Evolutionary conservation across 1,140 invertebrate genomes (phyloP).

Genomic region (Drosophila cardini): DNA sequence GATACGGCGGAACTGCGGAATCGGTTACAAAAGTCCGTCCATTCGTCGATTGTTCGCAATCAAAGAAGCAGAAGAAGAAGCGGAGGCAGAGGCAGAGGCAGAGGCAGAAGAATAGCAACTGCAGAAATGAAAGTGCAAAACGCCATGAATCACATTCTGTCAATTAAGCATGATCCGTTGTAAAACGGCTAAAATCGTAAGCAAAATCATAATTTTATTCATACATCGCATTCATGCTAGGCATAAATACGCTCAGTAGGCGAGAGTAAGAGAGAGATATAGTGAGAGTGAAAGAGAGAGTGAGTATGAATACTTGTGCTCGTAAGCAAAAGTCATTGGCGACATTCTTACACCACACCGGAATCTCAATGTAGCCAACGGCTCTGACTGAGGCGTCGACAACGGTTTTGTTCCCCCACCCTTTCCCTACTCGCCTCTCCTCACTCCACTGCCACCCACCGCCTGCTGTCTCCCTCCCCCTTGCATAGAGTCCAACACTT

Average conservation of each 20-base stretch:
- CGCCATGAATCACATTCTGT: constrained; percentile 82
- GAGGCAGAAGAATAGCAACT: constrained; percentile 4
- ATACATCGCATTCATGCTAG: constrained; percentile 3
- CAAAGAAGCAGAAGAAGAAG: constrained; percentile 12
- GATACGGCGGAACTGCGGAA: constrained; percentile 44
- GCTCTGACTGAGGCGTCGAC: constrained; percentile 79
- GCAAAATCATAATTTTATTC: constrained; percentile 55
- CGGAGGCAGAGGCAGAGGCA: constrained; percentile 43
- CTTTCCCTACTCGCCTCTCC: not conserved
- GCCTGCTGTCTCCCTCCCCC: constrained; percentile 1
- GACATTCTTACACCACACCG: constrained; percentile 81
- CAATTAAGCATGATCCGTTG: constrained; percentile 80
- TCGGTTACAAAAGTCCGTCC: constrained; percentile 47
- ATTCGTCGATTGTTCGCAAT: constrained; percentile 41
- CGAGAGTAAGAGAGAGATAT: no score
- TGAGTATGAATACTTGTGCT: constrained; percentile 3
- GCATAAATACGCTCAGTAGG: no score
- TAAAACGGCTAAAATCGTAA: constrained; percentile 55
- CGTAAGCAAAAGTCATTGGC: constrained; percentile 50
- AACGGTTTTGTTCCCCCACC: constrained; percentile 46
- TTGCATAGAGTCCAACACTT: constrained; percentile 4
- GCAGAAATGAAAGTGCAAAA: constrained; percentile 68
- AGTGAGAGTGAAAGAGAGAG: no score
- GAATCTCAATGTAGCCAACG: constrained; percentile 79
- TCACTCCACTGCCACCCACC: not conserved